Conservation (phyloP, 2,797 vertebrate species). For the Falco biarmicus region DNA sequence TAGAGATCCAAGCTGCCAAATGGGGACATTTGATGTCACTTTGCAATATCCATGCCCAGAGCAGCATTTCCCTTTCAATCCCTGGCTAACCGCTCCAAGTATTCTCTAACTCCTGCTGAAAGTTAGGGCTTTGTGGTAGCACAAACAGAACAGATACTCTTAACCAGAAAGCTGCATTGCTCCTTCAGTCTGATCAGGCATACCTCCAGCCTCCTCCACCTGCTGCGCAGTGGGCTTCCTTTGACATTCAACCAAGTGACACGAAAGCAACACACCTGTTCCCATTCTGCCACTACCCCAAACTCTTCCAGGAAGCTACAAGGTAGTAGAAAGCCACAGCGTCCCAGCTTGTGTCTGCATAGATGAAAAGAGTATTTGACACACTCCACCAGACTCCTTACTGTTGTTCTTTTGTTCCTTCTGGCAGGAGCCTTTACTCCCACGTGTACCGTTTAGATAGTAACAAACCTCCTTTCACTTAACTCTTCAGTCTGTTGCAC, state of each 20-base stretch:
- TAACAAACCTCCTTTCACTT: neutral
- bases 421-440: neutral
- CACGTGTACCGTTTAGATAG: neutral
- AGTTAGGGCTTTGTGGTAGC: neutral
- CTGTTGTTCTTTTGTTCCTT: neutral
- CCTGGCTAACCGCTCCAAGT: neutral
- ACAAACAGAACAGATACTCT: neutral
- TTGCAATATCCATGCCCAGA: neutral
- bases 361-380: constrained; percentile 25
- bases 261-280: neutral
- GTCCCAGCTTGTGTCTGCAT: constrained; percentile 17
- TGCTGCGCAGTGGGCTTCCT: neutral
- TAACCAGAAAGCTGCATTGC: neutral
- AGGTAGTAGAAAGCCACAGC: neutral
- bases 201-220: neutral
- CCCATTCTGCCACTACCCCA: neutral
- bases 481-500: neutral
- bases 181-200: neutral
- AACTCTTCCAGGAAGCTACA: neutral
- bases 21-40: neutral
- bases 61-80: neutral
- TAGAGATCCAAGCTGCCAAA: neutral
- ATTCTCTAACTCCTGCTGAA: neutral
- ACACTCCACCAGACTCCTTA: neutral
- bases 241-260: neutral